phyloP scores from a whole-genome alignment of 2,888 invertebrate genomes.

The Eristalis arbustorum region DNA sequence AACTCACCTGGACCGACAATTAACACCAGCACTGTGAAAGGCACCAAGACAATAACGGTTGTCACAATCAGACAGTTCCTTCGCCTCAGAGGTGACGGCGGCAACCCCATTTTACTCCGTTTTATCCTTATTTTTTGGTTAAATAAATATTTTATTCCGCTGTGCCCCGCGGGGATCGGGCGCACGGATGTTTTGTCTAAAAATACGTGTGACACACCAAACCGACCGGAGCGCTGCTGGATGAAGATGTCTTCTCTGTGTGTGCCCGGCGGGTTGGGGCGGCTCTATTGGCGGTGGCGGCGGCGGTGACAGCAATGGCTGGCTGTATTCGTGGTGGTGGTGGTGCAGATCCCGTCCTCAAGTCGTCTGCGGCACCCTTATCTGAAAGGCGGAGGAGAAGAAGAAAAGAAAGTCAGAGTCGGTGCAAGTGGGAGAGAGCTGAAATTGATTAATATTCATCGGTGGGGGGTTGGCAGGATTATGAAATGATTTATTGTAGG shows the following conservation, averaged over 20 bases:
- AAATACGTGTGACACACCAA: not conserved
- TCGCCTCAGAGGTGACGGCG: conserved; percentile 67
- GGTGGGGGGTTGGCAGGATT: conserved; percentile 2
- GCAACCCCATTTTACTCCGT: conserved; percentile 57
- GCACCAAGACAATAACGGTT: conserved; percentile 69
- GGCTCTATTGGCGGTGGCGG: not conserved
- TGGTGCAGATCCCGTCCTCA: conserved; percentile 42
- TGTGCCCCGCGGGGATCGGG: not conserved
- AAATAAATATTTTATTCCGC: conserved; percentile 53
- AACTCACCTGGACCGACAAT: conserved; percentile 69
- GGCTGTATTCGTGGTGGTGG: conserved; percentile 19
- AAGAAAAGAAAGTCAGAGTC: not conserved
- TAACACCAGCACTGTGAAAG: conserved; percentile 70
- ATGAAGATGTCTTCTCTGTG: conserved; percentile 34
- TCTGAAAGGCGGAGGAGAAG: conserved; percentile 28
- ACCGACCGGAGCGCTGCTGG: conserved; percentile 7
- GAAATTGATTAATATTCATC: conserved; percentile 65
- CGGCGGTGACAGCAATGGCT: not conserved
- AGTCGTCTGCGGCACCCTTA: conserved; percentile 43
- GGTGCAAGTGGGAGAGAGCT: conserved; percentile 18
- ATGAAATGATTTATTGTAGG: conserved; percentile 43
- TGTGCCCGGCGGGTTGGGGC: not conserved
- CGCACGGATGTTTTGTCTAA: not conserved
- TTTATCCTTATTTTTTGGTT: conserved; percentile 24
- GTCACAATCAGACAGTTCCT: conserved; percentile 70